These are phyloP conservation scores for Axea sp. DNA, from an alignment of 2,888 invertebrate genomes.

Conservation along the genomic window DNA sequence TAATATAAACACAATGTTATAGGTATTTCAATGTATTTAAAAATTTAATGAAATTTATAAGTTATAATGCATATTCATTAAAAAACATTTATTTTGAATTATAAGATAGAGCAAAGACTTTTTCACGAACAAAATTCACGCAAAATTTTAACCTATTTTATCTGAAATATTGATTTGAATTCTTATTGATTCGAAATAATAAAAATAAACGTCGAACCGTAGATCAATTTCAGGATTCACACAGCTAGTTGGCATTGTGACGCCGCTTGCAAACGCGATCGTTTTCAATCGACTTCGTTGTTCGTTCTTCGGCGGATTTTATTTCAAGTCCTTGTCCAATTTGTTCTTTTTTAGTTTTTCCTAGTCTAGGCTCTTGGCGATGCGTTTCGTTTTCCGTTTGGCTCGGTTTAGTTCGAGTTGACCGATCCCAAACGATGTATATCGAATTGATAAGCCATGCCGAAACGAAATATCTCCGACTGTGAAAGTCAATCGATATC, in stretches of 20 bases:
- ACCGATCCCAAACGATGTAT: slow-evolving; percentile 43
- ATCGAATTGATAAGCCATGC: slow-evolving; percentile 34
- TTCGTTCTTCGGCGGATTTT: slow-evolving; percentile 61
- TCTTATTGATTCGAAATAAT: slow-evolving; percentile 46
- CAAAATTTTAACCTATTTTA: slow-evolving; percentile 2
- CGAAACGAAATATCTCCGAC: slow-evolving; percentile 3
- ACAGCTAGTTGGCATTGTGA: slow-evolving; percentile 51
- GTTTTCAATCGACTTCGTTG: slow-evolving; percentile 59
- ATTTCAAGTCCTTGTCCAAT: slow-evolving; percentile 61
- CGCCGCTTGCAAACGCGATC: slow-evolving; percentile 47
- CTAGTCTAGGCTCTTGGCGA: slow-evolving; percentile 31
- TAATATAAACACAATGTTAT: too few species aligned
- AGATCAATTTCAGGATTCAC: slow-evolving; percentile 44
- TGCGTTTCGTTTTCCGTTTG: slow-evolving; percentile 58
- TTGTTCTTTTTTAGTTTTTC: slow-evolving; percentile 45
- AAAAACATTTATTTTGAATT: too few species aligned
- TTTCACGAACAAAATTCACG: background rate
- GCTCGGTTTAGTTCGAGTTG: slow-evolving; percentile 43
- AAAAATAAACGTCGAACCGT: slow-evolving; percentile 31
- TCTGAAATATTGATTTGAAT: slow-evolving; percentile 28
- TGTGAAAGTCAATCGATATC: slow-evolving; percentile 5
- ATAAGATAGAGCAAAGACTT: background rate
- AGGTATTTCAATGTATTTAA: too few species aligned
- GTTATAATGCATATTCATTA: too few species aligned
- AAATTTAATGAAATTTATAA: too few species aligned